Evolutionary conservation across 2,797 vertebrate species (phyloP).

Genomic region (Alfaro cultratus): DNA sequence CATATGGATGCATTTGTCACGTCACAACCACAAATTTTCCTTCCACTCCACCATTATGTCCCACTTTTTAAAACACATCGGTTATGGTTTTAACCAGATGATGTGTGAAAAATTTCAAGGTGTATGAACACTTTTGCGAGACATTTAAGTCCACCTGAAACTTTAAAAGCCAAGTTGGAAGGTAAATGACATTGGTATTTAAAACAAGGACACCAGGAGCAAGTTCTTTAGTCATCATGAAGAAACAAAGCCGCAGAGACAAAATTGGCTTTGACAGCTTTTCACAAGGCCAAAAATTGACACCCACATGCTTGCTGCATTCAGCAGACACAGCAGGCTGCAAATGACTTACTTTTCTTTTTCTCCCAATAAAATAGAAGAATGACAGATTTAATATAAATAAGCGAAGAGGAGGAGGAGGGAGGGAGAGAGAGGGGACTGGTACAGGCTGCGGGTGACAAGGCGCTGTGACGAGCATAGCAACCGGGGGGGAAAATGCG

Average conservation of each 20-base stretch:
- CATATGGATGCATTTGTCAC: not conserved
- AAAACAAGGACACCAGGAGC: slow-evolving; percentile 42
- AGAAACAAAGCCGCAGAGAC: slow-evolving; percentile 42
- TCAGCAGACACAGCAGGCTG: slow-evolving; percentile 53
- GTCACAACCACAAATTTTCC: not conserved
- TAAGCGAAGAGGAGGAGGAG: slow-evolving; percentile 54
- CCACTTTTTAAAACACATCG: not conserved
- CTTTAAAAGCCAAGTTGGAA: slow-evolving; percentile 31
- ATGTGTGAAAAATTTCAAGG: not conserved
- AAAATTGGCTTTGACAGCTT: slow-evolving; percentile 50
- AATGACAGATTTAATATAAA: slow-evolving; percentile 75
- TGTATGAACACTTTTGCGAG: not conserved
- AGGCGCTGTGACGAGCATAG: slow-evolving; percentile 68
- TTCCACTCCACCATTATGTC: not conserved
- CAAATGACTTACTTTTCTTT: slow-evolving; percentile 60
- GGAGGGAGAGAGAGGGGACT: slow-evolving; percentile 27
- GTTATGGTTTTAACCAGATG: not conserved
- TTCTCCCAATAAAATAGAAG: slow-evolving; percentile 62
- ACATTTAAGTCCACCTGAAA: slow-evolving; percentile 31
- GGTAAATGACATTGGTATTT: slow-evolving; percentile 20
- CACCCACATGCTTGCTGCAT: slow-evolving; percentile 44
- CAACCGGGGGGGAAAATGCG: slow-evolving; percentile 64
- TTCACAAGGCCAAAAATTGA: slow-evolving; percentile 57
- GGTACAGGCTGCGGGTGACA: slow-evolving; percentile 65
- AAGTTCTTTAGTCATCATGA: slow-evolving; percentile 33